These are phyloP conservation scores for Folsomia candida DNA, from an alignment of 2,888 invertebrate species.

Conservation along the genomic window DNA sequence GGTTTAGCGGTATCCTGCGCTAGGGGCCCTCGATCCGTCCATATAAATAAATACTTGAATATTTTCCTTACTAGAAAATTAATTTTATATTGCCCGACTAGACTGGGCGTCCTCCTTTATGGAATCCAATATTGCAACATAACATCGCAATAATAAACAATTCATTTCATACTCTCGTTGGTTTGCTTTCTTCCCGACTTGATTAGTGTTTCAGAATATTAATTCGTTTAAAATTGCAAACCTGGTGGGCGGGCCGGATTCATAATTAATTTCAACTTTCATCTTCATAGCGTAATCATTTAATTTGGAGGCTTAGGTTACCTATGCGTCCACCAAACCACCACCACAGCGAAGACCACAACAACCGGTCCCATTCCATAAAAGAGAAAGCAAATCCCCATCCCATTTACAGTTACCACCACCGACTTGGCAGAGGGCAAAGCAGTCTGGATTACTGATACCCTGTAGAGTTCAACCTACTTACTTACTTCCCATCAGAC, in stretches of 20 bases:
- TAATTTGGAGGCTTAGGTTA: slow-evolving; percentile 4
- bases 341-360: slow-evolving; percentile 1
- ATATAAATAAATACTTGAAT: too few relatives aligned
- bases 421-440: not conserved
- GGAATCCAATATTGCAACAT: too few relatives aligned
- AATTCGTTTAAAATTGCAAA: slow-evolving; percentile 2
- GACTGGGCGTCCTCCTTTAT: too few relatives aligned
- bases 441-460: not conserved
- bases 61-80: too few relatives aligned
- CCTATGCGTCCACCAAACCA: not conserved
- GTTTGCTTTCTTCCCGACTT: too few relatives aligned
- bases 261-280: slow-evolving; percentile 14
- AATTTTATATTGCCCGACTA: too few relatives aligned
- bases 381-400: not conserved
- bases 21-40: too few relatives aligned
- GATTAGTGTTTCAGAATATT: not conserved
- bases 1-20: too few relatives aligned
- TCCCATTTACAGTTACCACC: too few relatives aligned
- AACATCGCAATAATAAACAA: too few relatives aligned
- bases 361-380: not conserved
- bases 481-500: not conserved
- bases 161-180: too few relatives aligned
- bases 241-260: not conserved
- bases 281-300: slow-evolving; percentile 11
- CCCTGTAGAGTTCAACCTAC: not conserved